Evolutionary conservation across 2,113 vertebrate species (phyloP).

Genomic region (Phoxinus phoxinus): DNA sequence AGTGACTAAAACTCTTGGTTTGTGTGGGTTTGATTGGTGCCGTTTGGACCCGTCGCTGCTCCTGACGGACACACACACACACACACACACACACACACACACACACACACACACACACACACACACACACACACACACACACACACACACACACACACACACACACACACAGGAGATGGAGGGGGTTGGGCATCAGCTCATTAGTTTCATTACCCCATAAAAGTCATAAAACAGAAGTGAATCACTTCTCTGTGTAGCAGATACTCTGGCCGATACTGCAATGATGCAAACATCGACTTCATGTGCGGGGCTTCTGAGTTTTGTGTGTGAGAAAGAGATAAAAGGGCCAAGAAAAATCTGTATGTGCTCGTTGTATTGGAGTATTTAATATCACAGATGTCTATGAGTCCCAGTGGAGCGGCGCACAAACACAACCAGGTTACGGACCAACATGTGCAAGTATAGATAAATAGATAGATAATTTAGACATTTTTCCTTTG

Average conservation of each 20-base stretch:
- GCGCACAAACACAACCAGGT: too few relatives aligned
- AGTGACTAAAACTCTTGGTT: not conserved
- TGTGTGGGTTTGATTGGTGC: not conserved
- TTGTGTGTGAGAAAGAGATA: not conserved
- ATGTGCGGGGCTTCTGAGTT: not conserved
- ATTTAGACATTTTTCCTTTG: slow-evolving; percentile 1
- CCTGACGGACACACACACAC: slow-evolving; percentile 35
- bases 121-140: too few relatives aligned
- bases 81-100: too few relatives aligned
- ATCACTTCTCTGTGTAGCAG: slow-evolving; percentile 12
- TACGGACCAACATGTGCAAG: not conserved
- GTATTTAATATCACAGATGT: not conserved
- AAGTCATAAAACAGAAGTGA: slow-evolving; percentile 34
- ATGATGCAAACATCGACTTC: not conserved
- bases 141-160: too few relatives aligned
- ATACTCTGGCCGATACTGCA: not conserved
- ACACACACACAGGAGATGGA: not conserved
- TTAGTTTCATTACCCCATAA: slow-evolving; percentile 52
- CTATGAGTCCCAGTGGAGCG: not conserved
- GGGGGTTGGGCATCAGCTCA: slow-evolving; percentile 41
- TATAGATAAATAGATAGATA: not conserved
- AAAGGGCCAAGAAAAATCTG: not conserved
- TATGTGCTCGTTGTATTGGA: not conserved
- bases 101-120: too few relatives aligned
- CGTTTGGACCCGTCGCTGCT: slow-evolving; percentile 28